Conservation (phyloP, 2,797 vertebrate species). For the Gymnothorax reevesii region DNA sequence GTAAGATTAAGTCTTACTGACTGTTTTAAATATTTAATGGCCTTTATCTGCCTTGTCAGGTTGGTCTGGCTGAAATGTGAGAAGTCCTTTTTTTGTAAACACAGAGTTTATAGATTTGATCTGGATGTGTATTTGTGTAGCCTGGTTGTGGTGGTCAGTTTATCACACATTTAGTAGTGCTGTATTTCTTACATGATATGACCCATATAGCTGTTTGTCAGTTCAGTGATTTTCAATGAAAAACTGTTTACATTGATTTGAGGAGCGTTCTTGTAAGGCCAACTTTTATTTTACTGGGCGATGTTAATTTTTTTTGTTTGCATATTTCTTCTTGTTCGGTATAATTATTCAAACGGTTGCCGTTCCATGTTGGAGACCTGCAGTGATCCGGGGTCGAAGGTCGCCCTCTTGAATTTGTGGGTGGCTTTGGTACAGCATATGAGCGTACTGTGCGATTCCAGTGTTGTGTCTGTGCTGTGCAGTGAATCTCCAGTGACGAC, state of each 20-base stretch:
- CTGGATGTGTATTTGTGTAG: background rate
- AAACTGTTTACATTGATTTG: background rate
- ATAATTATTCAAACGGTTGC: background rate
- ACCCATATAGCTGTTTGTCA: background rate
- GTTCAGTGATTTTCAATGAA: background rate
- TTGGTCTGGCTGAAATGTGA: conserved; percentile 29
- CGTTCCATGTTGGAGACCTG: no score
- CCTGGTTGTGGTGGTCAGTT: background rate
- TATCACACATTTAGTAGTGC: background rate
- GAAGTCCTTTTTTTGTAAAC: background rate
- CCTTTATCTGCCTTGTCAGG: conserved; percentile 10
- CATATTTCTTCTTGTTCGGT: background rate
- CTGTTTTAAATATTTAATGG: no score
- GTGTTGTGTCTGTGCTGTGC: no score
- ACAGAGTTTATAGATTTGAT: background rate
- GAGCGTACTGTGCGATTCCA: no score
- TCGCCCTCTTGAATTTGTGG: no score
- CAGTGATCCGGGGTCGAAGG: no score
- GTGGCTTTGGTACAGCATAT: no score
- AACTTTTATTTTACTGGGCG: background rate
- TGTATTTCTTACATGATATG: background rate
- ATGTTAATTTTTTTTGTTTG: background rate
- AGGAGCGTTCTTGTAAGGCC: background rate
- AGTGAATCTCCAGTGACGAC: background rate
- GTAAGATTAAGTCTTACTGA: no score